A percentile compares a stretch with the other conserved stretches of the same genome.
Conservation (phyloP, 2,797 vertebrate species). For the Fringilla coelebs region DNA sequence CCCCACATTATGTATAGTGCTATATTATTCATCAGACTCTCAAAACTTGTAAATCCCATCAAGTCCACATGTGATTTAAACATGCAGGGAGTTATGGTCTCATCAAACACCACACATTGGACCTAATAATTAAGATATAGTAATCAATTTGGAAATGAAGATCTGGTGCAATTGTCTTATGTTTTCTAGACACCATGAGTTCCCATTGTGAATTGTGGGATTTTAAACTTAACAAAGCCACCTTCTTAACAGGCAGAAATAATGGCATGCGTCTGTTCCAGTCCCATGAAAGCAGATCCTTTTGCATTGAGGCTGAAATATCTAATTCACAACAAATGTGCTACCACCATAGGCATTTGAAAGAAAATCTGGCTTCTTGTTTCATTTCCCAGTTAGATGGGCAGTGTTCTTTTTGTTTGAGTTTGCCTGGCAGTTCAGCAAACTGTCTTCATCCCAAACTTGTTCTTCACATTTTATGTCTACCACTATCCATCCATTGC, state of each 20-base stretch:
- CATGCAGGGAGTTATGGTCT: background rate
- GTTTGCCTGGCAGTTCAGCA: conserved; percentile 16
- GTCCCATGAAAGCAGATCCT: conserved; percentile 21
- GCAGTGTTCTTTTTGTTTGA: background rate
- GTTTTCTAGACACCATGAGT: background rate
- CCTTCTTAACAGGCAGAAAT: conserved; percentile 17
- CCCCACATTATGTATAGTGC: background rate
- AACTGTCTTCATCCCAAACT: conserved; percentile 3
- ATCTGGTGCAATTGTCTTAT: background rate
- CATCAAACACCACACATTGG: background rate
- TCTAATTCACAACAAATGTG: conserved; percentile 24
- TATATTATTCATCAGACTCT: background rate
- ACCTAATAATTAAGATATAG: background rate
- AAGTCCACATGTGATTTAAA: background rate
- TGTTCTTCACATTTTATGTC: background rate
- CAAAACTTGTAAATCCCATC: background rate
- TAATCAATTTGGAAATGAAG: background rate
- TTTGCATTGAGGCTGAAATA: background rate
- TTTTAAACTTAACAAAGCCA: conserved; percentile 30
- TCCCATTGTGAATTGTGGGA: conserved; percentile 7
- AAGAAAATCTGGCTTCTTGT: background rate
- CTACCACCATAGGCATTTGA: background rate
- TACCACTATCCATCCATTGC: background rate
- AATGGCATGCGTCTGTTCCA: background rate
- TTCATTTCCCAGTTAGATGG: background rate